Evolutionary conservation across 1,140 invertebrate genomes (phyloP).

Genomic region (Stenopsyche tienmushanensis): DNA sequence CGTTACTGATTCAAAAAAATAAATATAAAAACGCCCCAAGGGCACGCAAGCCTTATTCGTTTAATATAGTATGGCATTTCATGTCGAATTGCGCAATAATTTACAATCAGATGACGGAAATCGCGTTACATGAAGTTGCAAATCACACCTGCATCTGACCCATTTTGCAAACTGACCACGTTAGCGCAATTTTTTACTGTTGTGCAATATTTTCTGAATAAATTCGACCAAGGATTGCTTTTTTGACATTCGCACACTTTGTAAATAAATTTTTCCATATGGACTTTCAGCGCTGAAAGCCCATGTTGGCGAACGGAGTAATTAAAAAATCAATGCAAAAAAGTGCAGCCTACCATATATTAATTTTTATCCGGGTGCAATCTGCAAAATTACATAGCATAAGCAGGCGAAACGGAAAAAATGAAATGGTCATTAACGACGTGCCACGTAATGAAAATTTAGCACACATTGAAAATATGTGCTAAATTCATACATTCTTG

Average conservation of each 20-base stretch:
- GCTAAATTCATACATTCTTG: neutral
- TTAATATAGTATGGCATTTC: constrained; percentile 1
- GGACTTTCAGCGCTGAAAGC: too few relatives aligned
- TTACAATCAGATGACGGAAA: constrained; percentile 18
- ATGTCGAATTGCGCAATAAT: constrained; percentile 11
- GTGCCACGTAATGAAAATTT: neutral
- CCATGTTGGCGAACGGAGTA: neutral
- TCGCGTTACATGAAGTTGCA: constrained; percentile 12
- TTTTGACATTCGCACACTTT: too few relatives aligned
- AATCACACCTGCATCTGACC: constrained; percentile 18
- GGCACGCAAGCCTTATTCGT: neutral
- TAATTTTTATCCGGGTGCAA: constrained; percentile 14
- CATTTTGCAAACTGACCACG: neutral
- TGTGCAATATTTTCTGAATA: neutral
- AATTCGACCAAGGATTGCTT: too few relatives aligned
- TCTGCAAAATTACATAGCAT: constrained; percentile 6
- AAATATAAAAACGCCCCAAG: too few relatives aligned
- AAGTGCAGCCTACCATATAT: too few relatives aligned
- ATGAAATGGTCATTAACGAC: neutral
- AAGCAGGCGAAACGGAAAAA: neutral
- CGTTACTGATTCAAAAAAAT: too few relatives aligned
- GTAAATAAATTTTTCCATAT: too few relatives aligned
- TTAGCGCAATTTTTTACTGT: neutral
- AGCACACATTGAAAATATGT: neutral
- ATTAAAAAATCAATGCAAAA: neutral